Conservation (phyloP, 2,888 invertebrate genomes). For the Papilio elwesi region DNA sequence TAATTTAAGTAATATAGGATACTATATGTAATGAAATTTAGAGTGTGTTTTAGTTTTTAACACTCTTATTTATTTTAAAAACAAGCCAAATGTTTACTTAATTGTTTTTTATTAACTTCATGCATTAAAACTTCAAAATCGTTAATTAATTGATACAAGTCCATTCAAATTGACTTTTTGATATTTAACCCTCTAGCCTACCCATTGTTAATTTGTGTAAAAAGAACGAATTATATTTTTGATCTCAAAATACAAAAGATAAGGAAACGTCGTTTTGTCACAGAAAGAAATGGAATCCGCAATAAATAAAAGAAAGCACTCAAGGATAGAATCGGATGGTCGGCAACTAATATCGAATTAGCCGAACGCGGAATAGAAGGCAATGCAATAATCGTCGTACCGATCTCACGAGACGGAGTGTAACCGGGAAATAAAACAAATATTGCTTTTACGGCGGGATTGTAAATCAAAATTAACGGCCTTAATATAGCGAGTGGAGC, state of each 20-base stretch:
- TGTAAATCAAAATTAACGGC: conserved; percentile 85
- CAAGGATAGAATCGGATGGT: conserved; percentile 64
- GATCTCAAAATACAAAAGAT: conserved; percentile 46
- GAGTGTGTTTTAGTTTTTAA: too few relatives aligned
- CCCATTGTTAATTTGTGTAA: neutral
- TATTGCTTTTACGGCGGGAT: conserved; percentile 82
- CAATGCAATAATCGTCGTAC: conserved; percentile 69
- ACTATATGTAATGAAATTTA: too few relatives aligned
- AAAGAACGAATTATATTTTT: conserved; percentile 43
- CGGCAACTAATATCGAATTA: conserved; percentile 77
- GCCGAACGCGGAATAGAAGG: conserved; percentile 63
- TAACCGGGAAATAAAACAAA: conserved; percentile 81
- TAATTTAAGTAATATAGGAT: too few relatives aligned
- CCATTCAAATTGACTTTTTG: neutral
- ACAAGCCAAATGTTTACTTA: too few relatives aligned
- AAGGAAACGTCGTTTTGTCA: conserved; percentile 26
- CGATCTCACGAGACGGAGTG: conserved; percentile 70
- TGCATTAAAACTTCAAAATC: too few relatives aligned
- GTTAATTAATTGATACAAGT: neutral
- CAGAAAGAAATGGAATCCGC: conserved; percentile 28
- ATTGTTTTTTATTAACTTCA: too few relatives aligned
- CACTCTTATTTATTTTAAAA: too few relatives aligned
- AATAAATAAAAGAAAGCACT: conserved; percentile 51
- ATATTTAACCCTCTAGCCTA: neutral
- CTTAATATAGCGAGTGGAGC: conserved; percentile 80